These are phyloP conservation scores for Centropus unirufus DNA, from an alignment of 2,113 vertebrate genomes.

Conservation along the genomic window DNA sequence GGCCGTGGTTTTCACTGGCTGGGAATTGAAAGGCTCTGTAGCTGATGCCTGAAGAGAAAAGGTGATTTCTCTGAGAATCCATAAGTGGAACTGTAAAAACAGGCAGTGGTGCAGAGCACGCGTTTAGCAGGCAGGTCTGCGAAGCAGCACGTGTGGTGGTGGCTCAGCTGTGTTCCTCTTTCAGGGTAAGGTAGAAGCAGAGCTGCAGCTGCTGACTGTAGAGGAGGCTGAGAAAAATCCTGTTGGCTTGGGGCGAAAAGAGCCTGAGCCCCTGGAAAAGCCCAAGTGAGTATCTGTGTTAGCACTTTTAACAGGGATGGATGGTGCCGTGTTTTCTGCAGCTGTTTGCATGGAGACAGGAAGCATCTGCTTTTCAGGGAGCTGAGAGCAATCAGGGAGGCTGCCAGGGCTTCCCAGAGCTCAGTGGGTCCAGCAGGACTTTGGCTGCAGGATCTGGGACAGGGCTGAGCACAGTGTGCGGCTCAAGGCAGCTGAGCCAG, in stretches of 20 bases:
- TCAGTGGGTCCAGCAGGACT: background rate
- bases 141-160: accelerated
- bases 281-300: constrained; percentile 82
- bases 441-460: background rate
- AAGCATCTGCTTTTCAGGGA: background rate
- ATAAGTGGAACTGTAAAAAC: background rate
- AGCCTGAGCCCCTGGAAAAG: constrained; percentile 92
- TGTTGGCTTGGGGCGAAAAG: constrained; percentile 87
- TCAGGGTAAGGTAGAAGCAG: constrained; percentile 94
- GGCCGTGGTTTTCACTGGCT: background rate
- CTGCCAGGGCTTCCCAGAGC: background rate
- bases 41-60: background rate
- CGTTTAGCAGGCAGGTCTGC: background rate
- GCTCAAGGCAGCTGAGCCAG: background rate
- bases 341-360: background rate
- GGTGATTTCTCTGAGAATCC: background rate
- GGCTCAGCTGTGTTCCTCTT: background rate
- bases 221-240: constrained; percentile 90
- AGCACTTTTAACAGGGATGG: background rate
- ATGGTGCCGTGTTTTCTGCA: background rate
- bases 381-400: background rate
- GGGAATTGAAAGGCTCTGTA: background rate
- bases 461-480: background rate
- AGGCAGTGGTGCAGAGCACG: accelerated
- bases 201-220: constrained; percentile 87